phyloP scores from a whole-genome alignment of 2,113 vertebrate genomes.

The Lophochroa leadbeateri region DNA sequence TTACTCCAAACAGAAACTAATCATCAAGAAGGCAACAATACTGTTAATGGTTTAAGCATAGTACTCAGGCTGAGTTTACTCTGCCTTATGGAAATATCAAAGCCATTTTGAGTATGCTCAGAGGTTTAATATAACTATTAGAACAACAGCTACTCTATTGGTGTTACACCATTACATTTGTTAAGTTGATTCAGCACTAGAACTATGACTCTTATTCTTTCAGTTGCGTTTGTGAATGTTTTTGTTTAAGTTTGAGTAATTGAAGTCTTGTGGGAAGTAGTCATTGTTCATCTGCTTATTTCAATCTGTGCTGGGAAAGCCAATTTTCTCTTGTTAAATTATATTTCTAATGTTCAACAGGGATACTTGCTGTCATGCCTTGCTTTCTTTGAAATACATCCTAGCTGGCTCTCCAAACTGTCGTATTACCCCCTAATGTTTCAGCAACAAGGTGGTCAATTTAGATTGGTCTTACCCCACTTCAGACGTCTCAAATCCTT shows the following conservation, averaged over 20 bases:
- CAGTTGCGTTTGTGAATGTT: conserved; percentile 20
- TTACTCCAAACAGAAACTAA: conserved; percentile 57
- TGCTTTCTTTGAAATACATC: conserved; percentile 47
- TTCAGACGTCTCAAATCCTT: background rate
- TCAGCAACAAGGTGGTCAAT: conserved; percentile 7
- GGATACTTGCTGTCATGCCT: conserved; percentile 48
- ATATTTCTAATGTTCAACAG: conserved; percentile 61
- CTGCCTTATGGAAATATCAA: conserved; percentile 63
- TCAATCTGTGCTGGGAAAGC: conserved; percentile 62
- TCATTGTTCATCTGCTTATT: conserved; percentile 70
- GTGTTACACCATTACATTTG: conserved; percentile 31
- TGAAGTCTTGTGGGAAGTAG: conserved; percentile 66
- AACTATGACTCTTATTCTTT: conserved; percentile 56
- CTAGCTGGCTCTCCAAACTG: conserved; percentile 24
- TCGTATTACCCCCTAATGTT: conserved; percentile 27
- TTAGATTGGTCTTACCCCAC: background rate
- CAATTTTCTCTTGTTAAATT: conserved; percentile 68
- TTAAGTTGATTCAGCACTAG: conserved; percentile 55
- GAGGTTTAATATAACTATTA: conserved; percentile 64
- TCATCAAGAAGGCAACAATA: conserved; percentile 63
- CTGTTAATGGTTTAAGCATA: conserved; percentile 48
- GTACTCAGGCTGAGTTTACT: conserved; percentile 52
- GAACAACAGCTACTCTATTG: conserved; percentile 33
- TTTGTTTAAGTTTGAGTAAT: conserved; percentile 66
- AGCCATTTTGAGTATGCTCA: conserved; percentile 55